phyloP scores from a whole-genome alignment of 2,888 invertebrate genomes.

The Drosophila formosana region DNA sequence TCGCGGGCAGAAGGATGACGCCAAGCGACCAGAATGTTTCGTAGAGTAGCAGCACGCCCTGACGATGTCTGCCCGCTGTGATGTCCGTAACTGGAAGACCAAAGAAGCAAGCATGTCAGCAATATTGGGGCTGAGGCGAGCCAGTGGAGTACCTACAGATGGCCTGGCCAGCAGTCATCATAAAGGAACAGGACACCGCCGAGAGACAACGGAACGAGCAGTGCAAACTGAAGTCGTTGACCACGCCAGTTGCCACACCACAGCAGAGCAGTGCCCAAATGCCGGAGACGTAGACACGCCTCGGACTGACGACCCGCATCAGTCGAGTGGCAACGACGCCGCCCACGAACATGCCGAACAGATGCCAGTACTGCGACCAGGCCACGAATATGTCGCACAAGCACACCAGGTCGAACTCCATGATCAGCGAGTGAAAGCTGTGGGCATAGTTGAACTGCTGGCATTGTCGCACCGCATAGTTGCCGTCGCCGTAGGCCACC shows the following conservation, averaged over 20 bases:
- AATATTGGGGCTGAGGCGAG: background rate
- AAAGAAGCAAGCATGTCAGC: background rate
- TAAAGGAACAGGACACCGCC: conserved; percentile 84
- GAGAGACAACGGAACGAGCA: conserved; percentile 84
- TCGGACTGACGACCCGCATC: conserved; percentile 84
- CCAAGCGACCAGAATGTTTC: conserved; percentile 86
- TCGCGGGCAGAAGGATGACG: conserved; percentile 83
- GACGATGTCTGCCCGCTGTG: conserved; percentile 82
- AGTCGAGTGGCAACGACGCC: conserved; percentile 84
- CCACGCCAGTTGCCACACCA: conserved; percentile 83
- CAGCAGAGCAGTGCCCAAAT: conserved; percentile 83
- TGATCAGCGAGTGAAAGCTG: conserved; percentile 82
- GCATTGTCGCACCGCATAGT: conserved; percentile 64
- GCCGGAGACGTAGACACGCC: conserved; percentile 82
- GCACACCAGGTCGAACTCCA: conserved; percentile 85
- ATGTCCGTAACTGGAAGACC: conserved; percentile 83
- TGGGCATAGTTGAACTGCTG: conserved; percentile 73
- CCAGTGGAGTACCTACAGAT: conserved; percentile 82
- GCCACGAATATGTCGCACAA: conserved; percentile 84
- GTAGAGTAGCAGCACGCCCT: conserved; percentile 82
- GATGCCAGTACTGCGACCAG: conserved; percentile 85
- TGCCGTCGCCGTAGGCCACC: conserved; percentile 53
- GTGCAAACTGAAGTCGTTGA: conserved; percentile 84
- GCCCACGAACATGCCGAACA: conserved; percentile 85
- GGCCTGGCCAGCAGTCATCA: conserved; percentile 84